Base-by-base conservation (phyloP, 2,888 invertebrate genomes). In the Agriopis leucophaearia region DNA sequence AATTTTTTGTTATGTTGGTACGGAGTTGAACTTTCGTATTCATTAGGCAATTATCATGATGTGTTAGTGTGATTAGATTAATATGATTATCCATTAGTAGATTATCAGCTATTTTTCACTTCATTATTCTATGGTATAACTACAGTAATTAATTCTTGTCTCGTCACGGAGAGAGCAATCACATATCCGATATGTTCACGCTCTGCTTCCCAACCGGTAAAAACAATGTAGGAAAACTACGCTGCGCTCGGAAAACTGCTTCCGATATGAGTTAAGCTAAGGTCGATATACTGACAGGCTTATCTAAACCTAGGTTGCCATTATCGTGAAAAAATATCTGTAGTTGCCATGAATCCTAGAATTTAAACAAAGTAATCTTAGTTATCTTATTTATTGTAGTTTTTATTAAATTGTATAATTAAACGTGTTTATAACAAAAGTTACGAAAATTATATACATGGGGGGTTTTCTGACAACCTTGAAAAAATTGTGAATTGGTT, bases 161-260 rank as follows among this genome's bases (percentile, higher is more conserved):
- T 59, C 45, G 59, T 56, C 27, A 51, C 40, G 50, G 60, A 60
- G 64, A 68, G 64, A 68, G 55, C 64, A 68, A 70, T 66, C 60
- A 66, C 35, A 35, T n/a, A 44, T 59, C 42, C 27, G 66, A 58
- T 58, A 59, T 27, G 55, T 62, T 51, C 66, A 70, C 64, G 70
- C 60, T 70, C 70, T 70, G 64, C 48, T 70, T 70, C 52, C n/a
- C 42, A 63, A 18, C 12, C 35, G 6, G 42, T 45, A 52, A 51
- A 57, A 55, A 69, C 68, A 36, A 50, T 50, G 59, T 40, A 55
- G 44, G 60, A 64, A 64, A 64, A 64, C 58, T 51, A 57, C 18
- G 59, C 27, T 16, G 38, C 13, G 44, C 27, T n/a, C 10, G 45
- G 56, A 45, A 66, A 61, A 66, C 42, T 45, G 2, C n/a, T 51